Evolutionary conservation across 2,888 invertebrate genomes (phyloP).

Genomic region (Brachyptera risi): DNA sequence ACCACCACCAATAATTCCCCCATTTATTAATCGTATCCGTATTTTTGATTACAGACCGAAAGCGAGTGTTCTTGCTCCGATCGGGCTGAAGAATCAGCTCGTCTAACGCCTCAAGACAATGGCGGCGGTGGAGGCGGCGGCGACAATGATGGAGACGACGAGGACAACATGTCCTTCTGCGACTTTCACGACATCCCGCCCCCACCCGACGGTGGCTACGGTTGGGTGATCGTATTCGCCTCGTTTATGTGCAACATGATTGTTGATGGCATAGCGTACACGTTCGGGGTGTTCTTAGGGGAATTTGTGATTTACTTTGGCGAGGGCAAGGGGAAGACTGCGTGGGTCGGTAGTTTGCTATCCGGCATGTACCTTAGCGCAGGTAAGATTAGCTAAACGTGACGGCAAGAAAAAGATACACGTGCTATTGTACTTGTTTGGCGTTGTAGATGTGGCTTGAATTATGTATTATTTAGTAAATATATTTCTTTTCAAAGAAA

Average conservation of each 20-base stretch:
- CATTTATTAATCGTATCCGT: no score
- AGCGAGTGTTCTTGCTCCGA: slow-evolving; percentile 67
- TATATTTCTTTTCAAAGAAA: no score
- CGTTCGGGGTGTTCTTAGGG: slow-evolving; percentile 89
- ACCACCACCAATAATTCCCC: no score
- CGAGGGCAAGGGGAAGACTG: slow-evolving; percentile 80
- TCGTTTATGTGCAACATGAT: slow-evolving; percentile 98
- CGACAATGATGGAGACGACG: slow-evolving; percentile 60
- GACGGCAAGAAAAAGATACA: no score
- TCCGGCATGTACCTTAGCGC: slow-evolving; percentile 94
- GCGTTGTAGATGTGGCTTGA: no score
- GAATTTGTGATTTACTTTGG: slow-evolving; percentile 77
- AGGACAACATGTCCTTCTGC: slow-evolving; percentile 54
- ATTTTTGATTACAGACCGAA: slow-evolving; percentile 63
- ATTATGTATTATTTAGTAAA: no score
- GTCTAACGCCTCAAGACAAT: slow-evolving; percentile 57
- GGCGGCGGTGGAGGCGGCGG: slow-evolving; percentile 48
- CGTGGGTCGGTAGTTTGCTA: slow-evolving; percentile 92
- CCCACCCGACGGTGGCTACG: slow-evolving; percentile 88
- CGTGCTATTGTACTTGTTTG: no score
- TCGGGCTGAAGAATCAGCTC: slow-evolving; percentile 68
- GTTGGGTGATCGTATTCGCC: slow-evolving; percentile 92
- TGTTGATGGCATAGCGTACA: slow-evolving; percentile 98
- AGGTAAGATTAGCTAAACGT: no score
- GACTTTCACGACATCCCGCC: slow-evolving; percentile 77